Percentiles rank a stretch among this genome's conserved stretches.
Conservation (phyloP, 2,888 invertebrate genomes). For the Drosophila meridiana region DNA sequence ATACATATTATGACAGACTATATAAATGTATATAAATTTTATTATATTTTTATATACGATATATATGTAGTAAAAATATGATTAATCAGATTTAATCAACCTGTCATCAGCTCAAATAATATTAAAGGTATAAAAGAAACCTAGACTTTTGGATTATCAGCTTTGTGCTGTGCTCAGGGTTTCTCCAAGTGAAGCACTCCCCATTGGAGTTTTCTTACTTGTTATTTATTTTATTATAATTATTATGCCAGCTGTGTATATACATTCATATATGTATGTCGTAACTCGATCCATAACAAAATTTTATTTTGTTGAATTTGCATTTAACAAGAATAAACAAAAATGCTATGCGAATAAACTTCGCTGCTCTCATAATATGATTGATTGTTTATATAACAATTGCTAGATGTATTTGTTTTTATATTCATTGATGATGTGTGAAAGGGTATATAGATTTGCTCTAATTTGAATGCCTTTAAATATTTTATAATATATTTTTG, state of each 20-base stretch:
- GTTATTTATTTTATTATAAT: not conserved
- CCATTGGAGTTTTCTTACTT: no score
- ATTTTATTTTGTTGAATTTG: not conserved
- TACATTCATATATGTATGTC: not conserved
- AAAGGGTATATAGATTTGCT: not conserved
- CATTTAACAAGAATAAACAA: not conserved
- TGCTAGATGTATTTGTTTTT: not conserved
- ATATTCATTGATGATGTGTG: not conserved
- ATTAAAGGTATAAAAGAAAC: not conserved
- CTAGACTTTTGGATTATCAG: not conserved
- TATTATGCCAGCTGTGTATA: constrained; percentile 13
- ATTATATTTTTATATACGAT: no score
- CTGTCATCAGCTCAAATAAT: not conserved
- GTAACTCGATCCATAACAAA: constrained; percentile 15
- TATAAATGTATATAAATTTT: no score
- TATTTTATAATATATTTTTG: no score
- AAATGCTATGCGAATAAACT: not conserved
- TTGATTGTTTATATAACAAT: not conserved
- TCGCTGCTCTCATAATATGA: not conserved
- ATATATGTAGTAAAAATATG: not conserved
- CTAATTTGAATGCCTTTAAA: no score
- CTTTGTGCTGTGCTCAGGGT: not conserved
- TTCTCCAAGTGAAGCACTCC: not conserved
- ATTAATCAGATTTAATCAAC: not conserved
- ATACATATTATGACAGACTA: no score